phyloP scores from a whole-genome alignment of 2,113 vertebrate genomes.

The Bagarius yarrelli region DNA sequence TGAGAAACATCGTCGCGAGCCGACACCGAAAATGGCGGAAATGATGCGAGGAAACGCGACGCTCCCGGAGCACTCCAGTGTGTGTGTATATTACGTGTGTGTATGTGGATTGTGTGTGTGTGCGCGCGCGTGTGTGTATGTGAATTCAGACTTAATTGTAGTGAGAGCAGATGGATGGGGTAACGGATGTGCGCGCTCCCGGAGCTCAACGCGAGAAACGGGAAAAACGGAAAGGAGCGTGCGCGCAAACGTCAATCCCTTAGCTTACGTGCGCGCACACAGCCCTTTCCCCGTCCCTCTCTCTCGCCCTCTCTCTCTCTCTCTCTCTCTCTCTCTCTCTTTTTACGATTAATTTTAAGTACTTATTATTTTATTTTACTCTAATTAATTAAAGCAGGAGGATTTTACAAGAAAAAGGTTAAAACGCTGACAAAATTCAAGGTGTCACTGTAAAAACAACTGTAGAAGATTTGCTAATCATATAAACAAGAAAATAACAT shows the following conservation, averaged over 20 bases:
- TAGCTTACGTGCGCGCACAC: slow-evolving; percentile 8
- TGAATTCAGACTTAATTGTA: slow-evolving; percentile 4
- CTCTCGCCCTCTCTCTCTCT: slow-evolving; percentile 1
- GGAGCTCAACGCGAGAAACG: not conserved
- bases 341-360: not conserved
- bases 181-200: not conserved
- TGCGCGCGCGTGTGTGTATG: not conserved
- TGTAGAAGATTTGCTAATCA: too few species aligned
- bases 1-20: not conserved
- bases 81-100: not conserved
- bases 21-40: slow-evolving; percentile 25
- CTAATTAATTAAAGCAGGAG: too few species aligned
- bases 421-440: too few species aligned
- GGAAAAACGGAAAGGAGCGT: not conserved
- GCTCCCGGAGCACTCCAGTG: not conserved
- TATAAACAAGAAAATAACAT: too few species aligned
- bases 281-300: too few species aligned
- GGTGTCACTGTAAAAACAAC: too few species aligned
- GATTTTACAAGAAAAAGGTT: too few species aligned
- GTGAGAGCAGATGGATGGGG: not conserved
- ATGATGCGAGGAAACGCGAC: slow-evolving; percentile 2
- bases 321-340: too few species aligned
- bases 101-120: not conserved
- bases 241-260: slow-evolving; percentile 1
- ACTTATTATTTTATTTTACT: too few species aligned